Evolutionary conservation across 1,140 invertebrate species (phyloP).

Genomic region (Drosophila parabipectinata): DNA sequence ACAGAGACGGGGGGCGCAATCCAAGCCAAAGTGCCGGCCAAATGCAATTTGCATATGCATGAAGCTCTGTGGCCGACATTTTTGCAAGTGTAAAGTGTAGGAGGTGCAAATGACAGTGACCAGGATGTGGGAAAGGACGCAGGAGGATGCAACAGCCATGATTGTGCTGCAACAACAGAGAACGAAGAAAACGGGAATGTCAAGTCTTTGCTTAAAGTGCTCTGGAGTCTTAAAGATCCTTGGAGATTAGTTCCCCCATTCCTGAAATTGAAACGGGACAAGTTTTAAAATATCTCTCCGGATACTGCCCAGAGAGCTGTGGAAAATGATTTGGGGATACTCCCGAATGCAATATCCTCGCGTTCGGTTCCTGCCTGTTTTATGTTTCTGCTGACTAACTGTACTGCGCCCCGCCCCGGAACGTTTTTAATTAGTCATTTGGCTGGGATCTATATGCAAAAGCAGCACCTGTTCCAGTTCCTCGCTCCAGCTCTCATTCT

Average conservation of each 20-base stretch:
- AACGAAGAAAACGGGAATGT: conserved; percentile 22
- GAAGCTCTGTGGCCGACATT: conserved; percentile 77
- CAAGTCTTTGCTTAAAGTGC: conserved; percentile 38
- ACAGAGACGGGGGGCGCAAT: not conserved
- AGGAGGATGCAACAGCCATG: conserved; percentile 35
- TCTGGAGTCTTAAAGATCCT: conserved; percentile 26
- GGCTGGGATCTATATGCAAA: conserved; percentile 72
- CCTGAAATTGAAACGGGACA: not conserved
- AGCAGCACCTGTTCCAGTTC: conserved; percentile 70
- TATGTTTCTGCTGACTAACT: conserved; percentile 64
- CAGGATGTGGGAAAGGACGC: conserved; percentile 21
- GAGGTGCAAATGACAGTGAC: conserved; percentile 80
- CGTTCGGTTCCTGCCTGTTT: conserved; percentile 23
- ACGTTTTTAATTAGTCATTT: conserved; percentile 81
- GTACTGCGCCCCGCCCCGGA: conserved; percentile 64
- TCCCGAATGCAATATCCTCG: conserved; percentile 3
- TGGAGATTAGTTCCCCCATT: not conserved
- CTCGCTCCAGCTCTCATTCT: conserved; percentile 35
- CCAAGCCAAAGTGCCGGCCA: conserved; percentile 37
- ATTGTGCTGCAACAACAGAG: conserved; percentile 51
- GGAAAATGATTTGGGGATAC: conserved; percentile 1
- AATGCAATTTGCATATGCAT: conserved; percentile 82
- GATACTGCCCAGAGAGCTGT: not conserved
- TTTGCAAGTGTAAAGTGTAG: conserved; percentile 80
- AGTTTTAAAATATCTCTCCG: not conserved